Percentiles rank a stretch among this genome's conserved stretches.
Evolutionary conservation across 2,797 vertebrate species (phyloP).

Genomic region (Pantherophis vulpinus): DNA sequence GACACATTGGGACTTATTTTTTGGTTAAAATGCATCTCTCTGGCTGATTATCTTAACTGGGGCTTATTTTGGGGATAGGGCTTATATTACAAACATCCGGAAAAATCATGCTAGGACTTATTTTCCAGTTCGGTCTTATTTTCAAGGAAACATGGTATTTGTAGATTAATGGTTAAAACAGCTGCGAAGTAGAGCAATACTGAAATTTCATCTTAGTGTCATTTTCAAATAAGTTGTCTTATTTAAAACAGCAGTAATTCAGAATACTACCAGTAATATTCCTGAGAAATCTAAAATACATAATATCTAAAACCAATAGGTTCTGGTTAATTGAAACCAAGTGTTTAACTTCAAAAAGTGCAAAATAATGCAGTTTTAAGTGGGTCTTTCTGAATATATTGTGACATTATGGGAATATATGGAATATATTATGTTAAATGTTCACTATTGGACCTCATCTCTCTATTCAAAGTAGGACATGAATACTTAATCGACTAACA

Average conservation of each 20-base stretch:
- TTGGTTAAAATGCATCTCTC: neutral
- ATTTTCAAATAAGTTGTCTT: neutral
- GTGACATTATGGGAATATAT: neutral
- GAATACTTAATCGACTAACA: neutral
- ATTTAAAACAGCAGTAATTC: neutral
- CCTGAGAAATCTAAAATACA: slow-evolving; percentile 1
- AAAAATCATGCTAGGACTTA: neutral
- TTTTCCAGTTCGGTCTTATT: neutral
- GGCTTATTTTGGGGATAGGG: too few species aligned
- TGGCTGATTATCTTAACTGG: neutral
- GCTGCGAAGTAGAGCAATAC: neutral
- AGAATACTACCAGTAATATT: neutral
- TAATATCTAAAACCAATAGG: neutral
- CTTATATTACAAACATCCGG: too few species aligned
- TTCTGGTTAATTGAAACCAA: neutral
- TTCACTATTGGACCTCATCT: neutral
- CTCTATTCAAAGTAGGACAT: neutral
- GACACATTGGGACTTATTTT: neutral
- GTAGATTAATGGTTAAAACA: neutral
- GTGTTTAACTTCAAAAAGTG: neutral
- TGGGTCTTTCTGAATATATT: neutral
- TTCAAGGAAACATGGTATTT: neutral
- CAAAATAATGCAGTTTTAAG: neutral
- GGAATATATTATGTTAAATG: neutral
- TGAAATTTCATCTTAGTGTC: neutral